phyloP scores from a whole-genome alignment of 1,140 invertebrate species.

The Manduca sexta region DNA sequence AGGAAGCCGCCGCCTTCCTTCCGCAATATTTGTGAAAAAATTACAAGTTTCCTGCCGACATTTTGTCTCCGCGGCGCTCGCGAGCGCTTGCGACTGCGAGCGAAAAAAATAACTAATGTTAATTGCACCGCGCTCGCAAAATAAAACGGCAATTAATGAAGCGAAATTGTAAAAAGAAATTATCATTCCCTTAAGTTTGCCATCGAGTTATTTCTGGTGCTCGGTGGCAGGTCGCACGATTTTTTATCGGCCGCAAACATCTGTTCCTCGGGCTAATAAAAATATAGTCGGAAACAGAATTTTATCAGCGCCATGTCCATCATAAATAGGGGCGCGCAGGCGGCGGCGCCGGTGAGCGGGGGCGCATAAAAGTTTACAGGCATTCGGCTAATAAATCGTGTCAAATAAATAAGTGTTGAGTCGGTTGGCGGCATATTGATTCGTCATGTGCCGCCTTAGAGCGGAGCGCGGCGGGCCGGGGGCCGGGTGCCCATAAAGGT shows the following conservation, averaged over 20 bases:
- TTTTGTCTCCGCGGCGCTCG: conserved; percentile 42
- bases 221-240: background rate
- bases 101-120: conserved; percentile 47
- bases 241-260: conserved; percentile 35
- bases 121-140: conserved; percentile 38
- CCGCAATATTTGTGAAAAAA: conserved; percentile 67
- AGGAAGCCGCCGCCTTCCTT: conserved; percentile 59
- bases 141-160: conserved; percentile 47
- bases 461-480: conserved; percentile 36
- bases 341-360: conserved; percentile 21
- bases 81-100: conserved; percentile 22
- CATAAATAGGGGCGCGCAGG: conserved; percentile 41
- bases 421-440: conserved; percentile 71
- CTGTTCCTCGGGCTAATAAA: conserved; percentile 60
- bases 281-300: conserved; percentile 56
- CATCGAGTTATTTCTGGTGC: background rate
- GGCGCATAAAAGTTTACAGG: conserved; percentile 68
- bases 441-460: conserved; percentile 70
- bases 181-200: conserved; percentile 16
- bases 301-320: conserved; percentile 59
- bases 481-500: conserved; percentile 63
- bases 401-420: conserved; percentile 73
- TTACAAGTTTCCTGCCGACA: conserved; percentile 58
- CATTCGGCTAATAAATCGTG: conserved; percentile 71
- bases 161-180: conserved; percentile 36